Evolutionary conservation across 2,797 vertebrate species (phyloP), one percentile per base, ranked within the genome.

Genomic region (Myripristis jacobus): DNA sequence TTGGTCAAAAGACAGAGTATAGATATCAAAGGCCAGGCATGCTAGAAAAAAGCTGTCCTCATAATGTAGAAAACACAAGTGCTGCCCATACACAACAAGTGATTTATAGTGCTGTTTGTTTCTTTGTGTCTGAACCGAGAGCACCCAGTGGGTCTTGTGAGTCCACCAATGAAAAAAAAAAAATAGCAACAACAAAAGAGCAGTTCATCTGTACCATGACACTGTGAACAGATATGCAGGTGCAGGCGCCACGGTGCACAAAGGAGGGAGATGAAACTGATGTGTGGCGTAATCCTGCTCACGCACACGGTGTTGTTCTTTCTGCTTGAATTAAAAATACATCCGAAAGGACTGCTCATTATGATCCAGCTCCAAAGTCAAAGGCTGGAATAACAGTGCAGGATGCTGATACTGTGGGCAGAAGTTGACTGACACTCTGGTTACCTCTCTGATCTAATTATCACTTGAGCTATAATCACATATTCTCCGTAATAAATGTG

Each of bases 1-100:
- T 77, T 54, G 65, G 79, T 81, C 85, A 81, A 87, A 86, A 89
- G 85, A 89, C 83, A 34, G 77, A 91, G 85, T 87, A 84, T 52
- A 89, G 89, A 90, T 88, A 90, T 90, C 88, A 90, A 88, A 88
- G 88, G 81, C 56, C 70, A 31, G 80, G 64, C 72, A 67, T 84
- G 67, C 38, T 31, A 18, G 67, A 57, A 70, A 38, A 70, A 61
- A 66, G 19, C 47, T 77, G 66, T 77, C 74, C 77, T 86, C 54
- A 70, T 88, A 77, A 86, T 79, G 73, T 64, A 71, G 75, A 81
- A 84, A 90, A 77, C 65, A 81, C 71, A 68, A 63, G 24, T 54
- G 54, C 34, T 21, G 34, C 72, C 55, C 59, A 54, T 62, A 77
- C 67, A 82, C 77, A 83, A 84, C 67, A 77, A 82, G 82, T 87